Evolutionary conservation across 2,888 invertebrate species (phyloP), one percentile per base, ranked within the genome.

Genomic region (Habroteleia sp.): DNA sequence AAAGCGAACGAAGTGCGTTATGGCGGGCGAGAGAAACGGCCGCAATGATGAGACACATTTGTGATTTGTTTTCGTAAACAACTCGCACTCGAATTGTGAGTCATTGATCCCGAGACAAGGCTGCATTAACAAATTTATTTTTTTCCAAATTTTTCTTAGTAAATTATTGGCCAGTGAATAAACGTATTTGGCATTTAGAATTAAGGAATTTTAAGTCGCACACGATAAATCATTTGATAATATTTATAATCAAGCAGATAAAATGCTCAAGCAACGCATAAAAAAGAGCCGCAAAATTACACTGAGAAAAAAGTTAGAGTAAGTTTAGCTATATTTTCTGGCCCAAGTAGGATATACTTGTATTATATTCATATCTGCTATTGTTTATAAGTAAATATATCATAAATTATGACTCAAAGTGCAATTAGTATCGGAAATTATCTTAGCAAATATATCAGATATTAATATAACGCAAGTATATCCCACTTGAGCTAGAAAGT

Each of bases 51-150:
- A 63, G 71, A 73, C 39, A 48, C n/a, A 50, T 44, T 46, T 60
- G 60, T 58, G 65, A 73, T 73, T 66, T 65, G 65, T 63, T 65
- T 73, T 66, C 65, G 52, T 58, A 72, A 72, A 72, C 65, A 72
- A 35, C 54, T 10, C 46, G 8, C 3, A 1, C 33, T 50, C 35
- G 46, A 41, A 37, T 33, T 44, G 35, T 44, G 50, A 58, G 42
- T 6, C 39, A 31, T n/a, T 10, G 20, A 3, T 33, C 5, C 3
- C 23, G 37, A 14, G 25, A 25, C 29, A 29, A 20, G 5, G 20
- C 16, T 20, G 44, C 29, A 4, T 4, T 10, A n/a, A 7, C 10
- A 10, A 29, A 13, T 2, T 5, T 31, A 46, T 20, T 16, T 31
- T 5, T 25, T 10, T 2, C 20, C 10, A 10, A 23, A 6, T 27